phyloP scores from a whole-genome alignment of 1,140 invertebrate genomes.

The Orius insidiosus region DNA sequence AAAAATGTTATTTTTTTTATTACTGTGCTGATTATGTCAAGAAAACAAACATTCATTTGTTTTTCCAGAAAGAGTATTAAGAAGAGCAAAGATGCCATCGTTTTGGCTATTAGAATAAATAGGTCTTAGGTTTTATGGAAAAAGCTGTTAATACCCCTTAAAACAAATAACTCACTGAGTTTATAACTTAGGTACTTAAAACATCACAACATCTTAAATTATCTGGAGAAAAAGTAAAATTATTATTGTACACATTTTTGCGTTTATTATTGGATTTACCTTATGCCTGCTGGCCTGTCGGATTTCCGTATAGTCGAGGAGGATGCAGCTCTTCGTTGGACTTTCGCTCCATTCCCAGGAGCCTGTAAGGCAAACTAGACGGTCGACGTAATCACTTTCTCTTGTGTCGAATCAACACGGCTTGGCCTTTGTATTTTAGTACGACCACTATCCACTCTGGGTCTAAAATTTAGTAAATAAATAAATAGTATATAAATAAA shows the following conservation, averaged over 20 bases:
- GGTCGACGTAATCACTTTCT: slow-evolving; percentile 17
- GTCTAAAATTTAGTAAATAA: background rate
- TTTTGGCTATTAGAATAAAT: background rate
- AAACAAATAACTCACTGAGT: background rate
- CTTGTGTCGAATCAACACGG: slow-evolving; percentile 33
- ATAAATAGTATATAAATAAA: no score
- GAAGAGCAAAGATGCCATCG: no score
- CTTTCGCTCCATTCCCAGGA: slow-evolving; percentile 3
- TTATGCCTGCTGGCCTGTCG: background rate
- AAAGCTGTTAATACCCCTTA: no score
- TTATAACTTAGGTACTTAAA: background rate
- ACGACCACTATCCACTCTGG: background rate
- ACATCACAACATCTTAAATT: background rate
- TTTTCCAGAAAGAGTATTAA: no score
- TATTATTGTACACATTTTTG: background rate
- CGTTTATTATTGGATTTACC: slow-evolving; percentile 1
- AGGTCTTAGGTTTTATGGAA: background rate
- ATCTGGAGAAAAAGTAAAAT: background rate
- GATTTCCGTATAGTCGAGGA: slow-evolving; percentile 13
- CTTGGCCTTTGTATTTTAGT: slow-evolving; percentile 27
- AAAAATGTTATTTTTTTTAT: no score
- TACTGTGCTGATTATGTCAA: no score
- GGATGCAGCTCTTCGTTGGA: slow-evolving; percentile 16
- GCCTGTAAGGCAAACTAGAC: slow-evolving; percentile 21
- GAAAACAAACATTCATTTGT: no score